These are phyloP conservation scores for Poecilia velifera DNA, from an alignment of 2,797 vertebrate genomes.

Conservation along the genomic window DNA sequence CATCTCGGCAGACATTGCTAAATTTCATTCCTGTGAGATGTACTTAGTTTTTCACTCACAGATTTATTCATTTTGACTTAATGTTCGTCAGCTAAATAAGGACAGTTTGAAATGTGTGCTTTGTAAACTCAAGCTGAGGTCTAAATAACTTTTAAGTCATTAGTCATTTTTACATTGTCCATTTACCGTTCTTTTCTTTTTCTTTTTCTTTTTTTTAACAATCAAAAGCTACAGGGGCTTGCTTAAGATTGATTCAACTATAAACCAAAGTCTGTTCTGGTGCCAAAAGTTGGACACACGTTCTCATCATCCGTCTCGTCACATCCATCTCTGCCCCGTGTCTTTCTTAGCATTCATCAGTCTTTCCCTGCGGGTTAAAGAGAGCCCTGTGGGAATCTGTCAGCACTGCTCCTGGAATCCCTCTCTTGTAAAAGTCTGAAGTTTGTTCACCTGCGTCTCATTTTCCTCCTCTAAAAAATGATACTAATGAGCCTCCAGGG, in stretches of 20 bases:
- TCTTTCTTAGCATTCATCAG: conserved; percentile 51
- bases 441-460: conserved; percentile 66
- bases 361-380: conserved; percentile 34
- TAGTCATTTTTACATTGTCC: neutral
- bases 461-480: conserved; percentile 56
- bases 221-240: neutral
- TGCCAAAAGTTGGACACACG: neutral
- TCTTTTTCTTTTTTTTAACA: neutral
- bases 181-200: neutral
- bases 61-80: neutral
- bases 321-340: conserved; percentile 16
- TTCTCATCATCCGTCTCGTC: neutral
- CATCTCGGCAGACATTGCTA: no score
- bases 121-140: neutral
- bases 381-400: conserved; percentile 39
- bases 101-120: neutral
- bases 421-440: neutral
- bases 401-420: conserved; percentile 29
- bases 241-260: neutral
- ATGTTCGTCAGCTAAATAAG: neutral
- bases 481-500: conserved; percentile 66
- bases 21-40: neutral
- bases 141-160: neutral
- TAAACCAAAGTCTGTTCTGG: neutral
- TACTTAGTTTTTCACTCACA: neutral